phyloP scores from a whole-genome alignment of 2,113 vertebrate genomes.

The Hepsetus odoe region DNA sequence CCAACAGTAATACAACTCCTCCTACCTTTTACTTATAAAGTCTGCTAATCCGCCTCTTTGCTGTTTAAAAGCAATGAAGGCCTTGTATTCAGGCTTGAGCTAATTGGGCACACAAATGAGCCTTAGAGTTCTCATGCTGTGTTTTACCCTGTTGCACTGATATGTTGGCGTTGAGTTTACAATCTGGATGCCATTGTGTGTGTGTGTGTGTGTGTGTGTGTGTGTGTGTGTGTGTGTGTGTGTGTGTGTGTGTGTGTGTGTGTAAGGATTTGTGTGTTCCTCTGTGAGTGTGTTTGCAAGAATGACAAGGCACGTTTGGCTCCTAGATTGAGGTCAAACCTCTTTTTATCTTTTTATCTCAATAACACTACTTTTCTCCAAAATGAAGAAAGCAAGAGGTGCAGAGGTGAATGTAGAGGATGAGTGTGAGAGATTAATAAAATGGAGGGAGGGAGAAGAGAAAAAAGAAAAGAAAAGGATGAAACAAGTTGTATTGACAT shows the following conservation, averaged over 20 bases:
- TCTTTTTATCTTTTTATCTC: slow-evolving; percentile 49
- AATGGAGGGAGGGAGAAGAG: neutral
- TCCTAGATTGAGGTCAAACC: slow-evolving; percentile 69
- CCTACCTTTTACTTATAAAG: slow-evolving; percentile 61
- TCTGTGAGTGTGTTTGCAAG: neutral
- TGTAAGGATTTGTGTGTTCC: slow-evolving; percentile 14
- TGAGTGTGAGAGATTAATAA: slow-evolving; percentile 38
- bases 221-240: neutral
- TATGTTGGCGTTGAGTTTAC: neutral
- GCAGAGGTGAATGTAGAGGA: slow-evolving; percentile 39
- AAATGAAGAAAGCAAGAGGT: slow-evolving; percentile 24
- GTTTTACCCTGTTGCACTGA: slow-evolving; percentile 3
- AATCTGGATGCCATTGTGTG: slow-evolving; percentile 1
- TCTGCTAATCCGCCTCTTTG: slow-evolving; percentile 63
- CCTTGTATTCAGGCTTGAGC: slow-evolving; percentile 14
- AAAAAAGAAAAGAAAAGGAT: slow-evolving; percentile 49
- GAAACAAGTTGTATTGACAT: slow-evolving; percentile 69
- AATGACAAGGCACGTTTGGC: slow-evolving; percentile 34
- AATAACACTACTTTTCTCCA: slow-evolving; percentile 29
- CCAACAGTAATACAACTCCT: slow-evolving; percentile 48
- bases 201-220: neutral
- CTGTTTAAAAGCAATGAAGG: slow-evolving; percentile 13
- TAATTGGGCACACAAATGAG: slow-evolving; percentile 22
- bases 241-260: slow-evolving; percentile 3
- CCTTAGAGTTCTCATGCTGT: slow-evolving; percentile 16